Percentiles rank a stretch among this genome's conserved stretches.
phyloP scores from a whole-genome alignment of 2,113 vertebrate genomes.

The Eidolon helvum region DNA sequence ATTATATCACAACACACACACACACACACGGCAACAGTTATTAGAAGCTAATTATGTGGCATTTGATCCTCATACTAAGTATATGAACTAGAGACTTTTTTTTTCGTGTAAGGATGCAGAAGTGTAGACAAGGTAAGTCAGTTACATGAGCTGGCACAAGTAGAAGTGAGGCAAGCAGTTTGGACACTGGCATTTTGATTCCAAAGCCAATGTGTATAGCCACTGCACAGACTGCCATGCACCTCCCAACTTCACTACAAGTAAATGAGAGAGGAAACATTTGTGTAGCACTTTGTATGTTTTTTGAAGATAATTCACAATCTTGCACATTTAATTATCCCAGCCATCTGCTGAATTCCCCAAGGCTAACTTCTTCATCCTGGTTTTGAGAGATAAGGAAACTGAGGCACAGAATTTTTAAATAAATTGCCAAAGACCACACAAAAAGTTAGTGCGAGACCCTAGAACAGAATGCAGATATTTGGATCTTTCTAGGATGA shows the following conservation, averaged over 20 bases:
- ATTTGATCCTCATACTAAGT: not conserved
- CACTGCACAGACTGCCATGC: accelerated
- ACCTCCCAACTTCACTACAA: not conserved
- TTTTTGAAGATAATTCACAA: not conserved
- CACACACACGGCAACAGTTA: not conserved
- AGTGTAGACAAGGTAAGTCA: not conserved
- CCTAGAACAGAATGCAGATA: not conserved
- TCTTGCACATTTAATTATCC: not conserved
- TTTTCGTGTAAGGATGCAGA: not conserved
- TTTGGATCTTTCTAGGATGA: not conserved
- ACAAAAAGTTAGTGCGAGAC: not conserved
- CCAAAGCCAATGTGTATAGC: not conserved
- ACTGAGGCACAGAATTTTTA: not conserved
- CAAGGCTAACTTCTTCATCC: not conserved
- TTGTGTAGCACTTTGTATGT: not conserved
- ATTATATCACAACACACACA: not conserved
- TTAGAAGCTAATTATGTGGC: not conserved
- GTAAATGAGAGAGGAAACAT: not conserved
- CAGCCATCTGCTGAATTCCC: not conserved
- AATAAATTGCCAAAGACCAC: not conserved
- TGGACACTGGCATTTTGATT: not conserved
- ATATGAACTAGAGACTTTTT: not conserved
- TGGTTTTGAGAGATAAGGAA: not conserved
- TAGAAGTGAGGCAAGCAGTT: not conserved
- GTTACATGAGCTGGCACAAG: not conserved